Conservation (phyloP, 2,797 vertebrate genomes). For the Poeciliopsis paucimaculata region DNA sequence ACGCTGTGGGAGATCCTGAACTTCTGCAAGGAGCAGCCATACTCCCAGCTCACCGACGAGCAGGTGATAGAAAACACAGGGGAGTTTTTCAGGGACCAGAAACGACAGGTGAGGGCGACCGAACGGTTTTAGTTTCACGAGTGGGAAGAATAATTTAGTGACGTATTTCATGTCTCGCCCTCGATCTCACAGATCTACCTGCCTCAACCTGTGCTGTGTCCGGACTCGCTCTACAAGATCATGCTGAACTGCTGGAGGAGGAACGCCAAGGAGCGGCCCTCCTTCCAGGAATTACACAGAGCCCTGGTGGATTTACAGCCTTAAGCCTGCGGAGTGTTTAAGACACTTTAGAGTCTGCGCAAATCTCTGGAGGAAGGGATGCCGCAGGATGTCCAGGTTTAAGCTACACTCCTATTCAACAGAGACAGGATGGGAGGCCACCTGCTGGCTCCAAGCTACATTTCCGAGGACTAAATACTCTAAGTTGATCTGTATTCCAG, state of each 20-base stretch:
- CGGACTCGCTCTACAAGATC: constrained; percentile 93
- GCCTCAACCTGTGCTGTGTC: constrained; percentile 91
- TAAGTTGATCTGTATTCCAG: constrained; percentile 55
- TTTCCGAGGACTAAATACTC: constrained; percentile 39
- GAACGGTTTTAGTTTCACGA: not conserved
- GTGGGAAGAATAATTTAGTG: not conserved
- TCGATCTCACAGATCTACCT: constrained; percentile 86
- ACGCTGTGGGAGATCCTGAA: constrained; percentile 97
- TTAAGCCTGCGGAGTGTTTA: constrained; percentile 46
- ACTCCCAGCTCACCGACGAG: constrained; percentile 95
- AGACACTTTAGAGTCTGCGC: constrained; percentile 54
- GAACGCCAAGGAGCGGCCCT: constrained; percentile 92
- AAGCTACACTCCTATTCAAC: constrained; percentile 55
- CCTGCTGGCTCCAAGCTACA: constrained; percentile 37
- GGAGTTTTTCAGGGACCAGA: constrained; percentile 98
- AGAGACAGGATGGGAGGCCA: constrained; percentile 29
- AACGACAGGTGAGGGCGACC: constrained; percentile 86
- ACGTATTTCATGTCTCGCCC: not conserved
- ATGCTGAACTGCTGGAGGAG: constrained; percentile 98
- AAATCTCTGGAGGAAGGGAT: constrained; percentile 40
- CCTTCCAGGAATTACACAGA: constrained; percentile 92
- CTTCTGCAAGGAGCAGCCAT: constrained; percentile 97
- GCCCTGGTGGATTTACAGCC: constrained; percentile 84
- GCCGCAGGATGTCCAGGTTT: constrained; percentile 57
- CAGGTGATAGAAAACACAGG: constrained; percentile 99